Evolutionary conservation across 92 coral and sea anemone genomes (phyloP).

Genomic region (Porites evermanni): DNA sequence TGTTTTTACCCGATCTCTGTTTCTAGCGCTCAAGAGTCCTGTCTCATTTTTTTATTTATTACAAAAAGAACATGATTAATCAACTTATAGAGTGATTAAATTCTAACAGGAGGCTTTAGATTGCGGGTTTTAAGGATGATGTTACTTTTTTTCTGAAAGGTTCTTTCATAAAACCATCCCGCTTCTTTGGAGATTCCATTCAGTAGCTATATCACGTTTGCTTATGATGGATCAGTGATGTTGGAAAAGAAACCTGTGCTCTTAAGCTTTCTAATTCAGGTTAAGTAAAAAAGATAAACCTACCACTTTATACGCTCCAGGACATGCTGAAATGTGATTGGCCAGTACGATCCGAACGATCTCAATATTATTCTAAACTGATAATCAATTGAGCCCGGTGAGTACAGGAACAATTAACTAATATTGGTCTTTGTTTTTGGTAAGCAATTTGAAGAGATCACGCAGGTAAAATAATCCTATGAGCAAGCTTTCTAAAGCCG

Average conservation of each 20-base stretch:
- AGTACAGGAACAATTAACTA: background rate
- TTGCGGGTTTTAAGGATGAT: no score
- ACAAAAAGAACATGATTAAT: background rate
- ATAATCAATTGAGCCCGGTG: background rate
- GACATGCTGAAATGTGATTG: conserved; percentile 7
- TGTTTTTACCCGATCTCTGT: background rate
- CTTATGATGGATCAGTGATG: background rate
- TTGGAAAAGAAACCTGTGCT: background rate
- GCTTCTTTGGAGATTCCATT: background rate
- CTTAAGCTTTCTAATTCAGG: background rate
- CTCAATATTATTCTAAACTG: background rate
- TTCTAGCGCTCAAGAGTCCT: background rate
- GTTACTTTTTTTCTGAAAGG: no score
- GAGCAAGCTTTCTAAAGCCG: no score
- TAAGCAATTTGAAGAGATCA: no score
- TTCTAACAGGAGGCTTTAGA: no score
- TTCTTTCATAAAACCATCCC: no score
- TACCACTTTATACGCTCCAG: background rate
- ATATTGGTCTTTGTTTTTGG: no score
- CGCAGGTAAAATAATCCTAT: no score
- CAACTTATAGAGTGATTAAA: no score
- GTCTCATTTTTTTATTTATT: background rate
- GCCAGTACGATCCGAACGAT: background rate
- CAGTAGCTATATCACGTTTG: background rate
- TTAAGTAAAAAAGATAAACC: background rate